Conservation (phyloP, 2,797 vertebrate genomes). For the Hyperoplus immaculatus region DNA sequence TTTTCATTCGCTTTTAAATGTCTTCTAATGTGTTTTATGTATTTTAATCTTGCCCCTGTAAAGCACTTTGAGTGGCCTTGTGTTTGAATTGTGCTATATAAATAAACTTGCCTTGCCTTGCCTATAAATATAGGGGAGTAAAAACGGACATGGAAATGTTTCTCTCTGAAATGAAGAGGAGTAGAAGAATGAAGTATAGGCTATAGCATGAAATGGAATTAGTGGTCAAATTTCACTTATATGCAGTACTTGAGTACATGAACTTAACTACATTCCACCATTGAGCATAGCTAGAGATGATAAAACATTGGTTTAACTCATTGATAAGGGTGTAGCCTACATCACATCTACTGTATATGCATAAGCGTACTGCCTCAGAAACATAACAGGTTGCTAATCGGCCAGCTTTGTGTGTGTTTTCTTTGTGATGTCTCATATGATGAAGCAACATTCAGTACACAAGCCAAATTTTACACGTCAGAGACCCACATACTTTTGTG, state of each 20-base stretch:
- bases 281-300: not conserved
- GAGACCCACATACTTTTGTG: conserved; percentile 18
- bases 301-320: not conserved
- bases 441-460: conserved; percentile 10
- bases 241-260: not conserved
- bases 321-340: not conserved
- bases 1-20: too few relatives aligned
- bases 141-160: not conserved
- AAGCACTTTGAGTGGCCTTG: too few relatives aligned
- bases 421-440: conserved; percentile 30
- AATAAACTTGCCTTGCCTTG: too few relatives aligned
- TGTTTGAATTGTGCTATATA: too few relatives aligned
- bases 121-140: not conserved
- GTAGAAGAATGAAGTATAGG: not conserved
- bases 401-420: conserved; percentile 31
- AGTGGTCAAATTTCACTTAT: not conserved
- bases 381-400: conserved; percentile 20
- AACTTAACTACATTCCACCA: not conserved
- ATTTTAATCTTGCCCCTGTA: too few relatives aligned
- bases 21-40: too few relatives aligned
- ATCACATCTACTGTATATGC: conserved; percentile 5
- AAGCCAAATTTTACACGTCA: conserved; percentile 39
- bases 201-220: not conserved
- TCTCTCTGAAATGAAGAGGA: not conserved
- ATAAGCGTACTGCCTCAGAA: conserved; percentile 1